phyloP scores from a whole-genome alignment of 2,797 vertebrate species.

The Rhinatrema bivittatum region DNA sequence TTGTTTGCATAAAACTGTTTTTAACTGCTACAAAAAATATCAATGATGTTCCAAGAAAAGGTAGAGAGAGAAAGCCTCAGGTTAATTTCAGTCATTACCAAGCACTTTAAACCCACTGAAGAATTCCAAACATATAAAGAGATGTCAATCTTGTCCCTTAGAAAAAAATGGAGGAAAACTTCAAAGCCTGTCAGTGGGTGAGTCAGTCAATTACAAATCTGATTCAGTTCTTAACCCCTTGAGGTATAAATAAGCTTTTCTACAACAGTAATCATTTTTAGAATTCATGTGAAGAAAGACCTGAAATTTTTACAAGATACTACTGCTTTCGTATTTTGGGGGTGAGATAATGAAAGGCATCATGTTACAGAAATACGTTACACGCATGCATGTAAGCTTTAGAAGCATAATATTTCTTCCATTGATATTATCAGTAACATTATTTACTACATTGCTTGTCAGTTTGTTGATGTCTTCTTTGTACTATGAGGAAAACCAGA shows the following conservation, averaged over 20 bases:
- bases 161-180: constrained; percentile 4
- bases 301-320: constrained; percentile 10
- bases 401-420: too few relatives aligned
- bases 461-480: too few relatives aligned
- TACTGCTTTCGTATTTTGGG: constrained; percentile 10
- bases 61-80: constrained; percentile 35
- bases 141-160: constrained; percentile 42
- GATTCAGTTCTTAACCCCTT: constrained; percentile 53
- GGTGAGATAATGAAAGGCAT: not conserved
- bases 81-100: constrained; percentile 52
- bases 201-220: constrained; percentile 40
- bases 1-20: constrained; percentile 39
- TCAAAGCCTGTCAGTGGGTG: constrained; percentile 48
- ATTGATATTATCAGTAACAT: too few relatives aligned
- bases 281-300: constrained; percentile 22
- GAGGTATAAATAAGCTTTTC: constrained; percentile 28
- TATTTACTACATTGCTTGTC: too few relatives aligned
- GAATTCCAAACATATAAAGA: constrained; percentile 48
- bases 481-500: too few relatives aligned
- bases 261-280: constrained; percentile 23
- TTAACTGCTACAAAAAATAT: constrained; percentile 37
- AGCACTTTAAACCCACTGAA: constrained; percentile 41
- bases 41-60: constrained; percentile 25
- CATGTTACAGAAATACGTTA: too few relatives aligned
- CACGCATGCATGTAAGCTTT: too few relatives aligned